Base-by-base conservation (phyloP, 1,140 invertebrate genomes). In the Mylabris phalerata region DNA sequence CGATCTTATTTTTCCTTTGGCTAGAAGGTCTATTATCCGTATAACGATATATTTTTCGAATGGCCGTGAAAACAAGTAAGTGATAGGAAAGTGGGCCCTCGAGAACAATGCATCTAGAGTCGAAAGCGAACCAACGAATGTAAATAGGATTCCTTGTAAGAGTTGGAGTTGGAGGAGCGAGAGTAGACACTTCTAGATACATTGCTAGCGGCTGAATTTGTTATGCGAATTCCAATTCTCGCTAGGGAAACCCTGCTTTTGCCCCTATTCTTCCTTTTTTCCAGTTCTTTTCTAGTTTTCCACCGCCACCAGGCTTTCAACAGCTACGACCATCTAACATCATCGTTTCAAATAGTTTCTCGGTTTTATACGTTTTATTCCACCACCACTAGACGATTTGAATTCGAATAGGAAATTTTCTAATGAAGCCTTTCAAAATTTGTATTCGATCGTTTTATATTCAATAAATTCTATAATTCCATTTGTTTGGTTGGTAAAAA, bases 51-150 rank as follows among this genome's bases (percentile, higher is more conserved):
- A 61, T 63, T 63, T 63, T 61, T 61, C 10, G 59, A 66, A 63
- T 61, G 64, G 54, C 59, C 59, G 56, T 59, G 64, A 60, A 66
- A 66, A 66, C 64, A 66, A 66, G 61, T 66, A 66, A 66, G 64
- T 66, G 64, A 66, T 63, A 66, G 45, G 46, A 56, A 61, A 66
- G 64, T 66, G 64, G 61, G 51, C 64, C 55, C 64, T 57, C 19
- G 64, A 63, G 64, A 57, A 61, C 61, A 48, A 59, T 66, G 57
- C 52, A 59, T 66, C 57, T 61, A 48, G 19, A 49, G 49, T 6
- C 27, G 55, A 61, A 45, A 41, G 49, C 59, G 56, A 54, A 61
- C 43, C 55, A 51, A 47, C 50, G 59, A 55, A 66, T 63, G 61
- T 63, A 63, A 63, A 66, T 66, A 61, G 61, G 56, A 63, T 63